Base-by-base conservation (phyloP, 2,113 vertebrate species). In the Cricetomys ansorgei region DNA sequence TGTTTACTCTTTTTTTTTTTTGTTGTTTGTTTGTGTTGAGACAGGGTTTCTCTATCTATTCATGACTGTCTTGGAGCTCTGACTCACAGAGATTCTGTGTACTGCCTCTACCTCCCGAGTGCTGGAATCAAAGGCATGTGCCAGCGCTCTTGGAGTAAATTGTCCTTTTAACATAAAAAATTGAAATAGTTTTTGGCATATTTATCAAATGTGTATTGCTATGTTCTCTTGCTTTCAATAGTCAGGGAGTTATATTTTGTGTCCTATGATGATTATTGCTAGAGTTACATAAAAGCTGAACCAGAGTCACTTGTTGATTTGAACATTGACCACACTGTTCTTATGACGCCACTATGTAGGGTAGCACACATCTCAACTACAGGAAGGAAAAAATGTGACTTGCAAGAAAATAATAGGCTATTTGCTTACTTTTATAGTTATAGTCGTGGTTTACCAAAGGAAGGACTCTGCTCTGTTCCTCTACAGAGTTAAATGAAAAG, bases 171-270 rank as follows among this genome's bases (percentile, higher is more conserved):
- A 65, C 16, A 90, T 62, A 69, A 40, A 73, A 92, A 89, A 90
- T 88, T 90, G 62, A 94, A 92, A 95, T 57, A 83, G 23, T 40
- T 59, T 93, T 23, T 96, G 69, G 84, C 50, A 85, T 67, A 88
- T 27, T 72, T 90, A 43, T 73, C 48, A 84, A 85, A 85, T 13
- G 72, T 90, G 65, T 7, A 27, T 43, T 19, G 3, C 37, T 21
- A 34, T 65, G 3, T 75, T 40, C 23, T 88, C 72, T 72, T 84
- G 5, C 21, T 76, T 91, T 88, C 29, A 79, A 64, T 70, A 77
- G 53, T 77, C 43, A 92, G 64, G n/a, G 62, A 59, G 3, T 69
- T 81, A 64, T 45, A 27, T 72, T 91, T 73, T 94, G 57, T 89
- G n/a, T 86, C 85, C 88, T 34, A 21, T 70, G 62, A 50, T 65